Percentiles rank a stretch among this genome's conserved stretches.
phyloP scores from a whole-genome alignment of 2,797 vertebrate species.

The Cottoperca gobio region DNA sequence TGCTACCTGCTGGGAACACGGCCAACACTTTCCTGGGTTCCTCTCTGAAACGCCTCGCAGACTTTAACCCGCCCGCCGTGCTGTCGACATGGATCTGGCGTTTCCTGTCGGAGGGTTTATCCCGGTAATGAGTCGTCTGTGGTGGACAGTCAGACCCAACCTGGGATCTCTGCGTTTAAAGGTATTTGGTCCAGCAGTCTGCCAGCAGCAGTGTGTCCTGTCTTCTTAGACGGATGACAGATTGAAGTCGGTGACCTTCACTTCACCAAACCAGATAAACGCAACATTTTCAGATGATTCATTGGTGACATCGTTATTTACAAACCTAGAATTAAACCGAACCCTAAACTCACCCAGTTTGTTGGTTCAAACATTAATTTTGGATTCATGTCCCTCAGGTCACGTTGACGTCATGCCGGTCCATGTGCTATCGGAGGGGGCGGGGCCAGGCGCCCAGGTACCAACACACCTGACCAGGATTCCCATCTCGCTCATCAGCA shows the following conservation, averaged over 20 bases:
- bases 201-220: conserved; percentile 25
- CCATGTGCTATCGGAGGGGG: conserved; percentile 51
- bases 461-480: conserved; percentile 66
- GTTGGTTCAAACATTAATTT: background rate
- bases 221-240: background rate
- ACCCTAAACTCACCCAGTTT: background rate
- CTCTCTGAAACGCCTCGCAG: conserved; percentile 40
- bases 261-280: background rate
- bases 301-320: background rate
- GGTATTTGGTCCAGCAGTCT: too few species aligned
- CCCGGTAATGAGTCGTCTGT: conserved; percentile 38
- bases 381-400: conserved; percentile 17
- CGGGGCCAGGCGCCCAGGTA: conserved; percentile 31
- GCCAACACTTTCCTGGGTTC: conserved; percentile 44
- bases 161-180: too few species aligned
- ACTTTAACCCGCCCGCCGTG: conserved; percentile 15
- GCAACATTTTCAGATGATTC: background rate
- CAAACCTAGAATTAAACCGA: background rate
- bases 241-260: background rate
- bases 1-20: conserved; percentile 68
- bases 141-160: conserved; percentile 3
- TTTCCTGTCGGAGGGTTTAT: conserved; percentile 45
- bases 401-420: conserved; percentile 63
- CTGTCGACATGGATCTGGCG: conserved; percentile 48
- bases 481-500: conserved; percentile 56